These are phyloP conservation scores for Sphinx pinastri DNA, from an alignment of 2,888 invertebrate genomes.

Conservation along the genomic window DNA sequence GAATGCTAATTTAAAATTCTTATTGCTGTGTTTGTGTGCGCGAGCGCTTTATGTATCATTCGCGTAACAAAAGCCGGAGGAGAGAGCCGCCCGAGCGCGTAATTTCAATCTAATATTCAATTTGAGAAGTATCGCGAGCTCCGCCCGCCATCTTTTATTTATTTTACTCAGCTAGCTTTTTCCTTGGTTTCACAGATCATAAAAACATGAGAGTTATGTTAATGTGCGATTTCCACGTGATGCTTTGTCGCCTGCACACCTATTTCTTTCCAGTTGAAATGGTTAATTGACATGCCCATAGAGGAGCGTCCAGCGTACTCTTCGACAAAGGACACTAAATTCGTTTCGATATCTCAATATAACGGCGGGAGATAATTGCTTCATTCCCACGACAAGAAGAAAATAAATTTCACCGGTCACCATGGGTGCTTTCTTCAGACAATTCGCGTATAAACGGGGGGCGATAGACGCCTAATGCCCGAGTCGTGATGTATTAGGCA, in stretches of 20 bases:
- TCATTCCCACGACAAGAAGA: slow-evolving; percentile 70
- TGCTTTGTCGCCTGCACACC: slow-evolving; percentile 9
- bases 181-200: slow-evolving; percentile 29
- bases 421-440: slow-evolving; percentile 73
- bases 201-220: slow-evolving; percentile 26
- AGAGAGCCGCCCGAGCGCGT: slow-evolving; percentile 78
- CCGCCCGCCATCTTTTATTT: slow-evolving; percentile 74
- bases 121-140: slow-evolving; percentile 77
- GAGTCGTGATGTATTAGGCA: slow-evolving; percentile 72
- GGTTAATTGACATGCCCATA: slow-evolving; percentile 7
- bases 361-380: slow-evolving; percentile 66
- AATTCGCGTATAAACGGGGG: slow-evolving; percentile 67
- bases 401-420: slow-evolving; percentile 73
- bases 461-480: slow-evolving; percentile 68
- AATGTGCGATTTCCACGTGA: slow-evolving; percentile 37
- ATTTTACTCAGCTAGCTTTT: slow-evolving; percentile 65
- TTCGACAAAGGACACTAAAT: slow-evolving; percentile 57
- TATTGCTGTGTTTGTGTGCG: slow-evolving; percentile 82
- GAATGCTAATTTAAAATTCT: slow-evolving; percentile 84
- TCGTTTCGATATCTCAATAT: slow-evolving; percentile 63
- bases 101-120: slow-evolving; percentile 84
- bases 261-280: slow-evolving; percentile 31
- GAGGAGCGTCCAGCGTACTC: background rate
- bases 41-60: slow-evolving; percentile 81
- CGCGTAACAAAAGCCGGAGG: slow-evolving; percentile 77